Evolutionary conservation across 2,113 vertebrate species (phyloP), one percentile per base, ranked within the genome.

Genomic region (Chunga burmeisteri): DNA sequence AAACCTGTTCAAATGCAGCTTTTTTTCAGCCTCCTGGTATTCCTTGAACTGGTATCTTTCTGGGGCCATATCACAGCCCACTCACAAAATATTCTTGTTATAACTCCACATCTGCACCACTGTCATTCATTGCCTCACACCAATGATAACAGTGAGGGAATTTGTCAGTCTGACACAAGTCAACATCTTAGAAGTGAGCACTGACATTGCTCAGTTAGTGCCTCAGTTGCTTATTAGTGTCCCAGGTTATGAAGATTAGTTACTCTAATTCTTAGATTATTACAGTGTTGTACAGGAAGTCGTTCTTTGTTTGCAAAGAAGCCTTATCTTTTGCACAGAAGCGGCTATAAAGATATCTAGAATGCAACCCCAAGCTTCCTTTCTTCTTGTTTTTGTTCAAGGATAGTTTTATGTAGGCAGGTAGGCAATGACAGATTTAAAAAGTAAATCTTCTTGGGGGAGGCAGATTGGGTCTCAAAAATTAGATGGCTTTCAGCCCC

Each of bases 91-190:
- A 53, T 2, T 34, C 10, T 0, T 15, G 9, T 49, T 29, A 4
- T 26, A 32, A 10, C 13, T 29, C 19, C 0, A 4, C 44, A 5
- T 42, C 44, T 2, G 1, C 23, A 10, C 16, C 27, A 14, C 68
- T 52, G 36, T 49, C 42, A 7, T 59, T 58, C 36, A 6, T 86
- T 77, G n/a, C 30, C 25, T 67, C 30, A 30, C 44, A 30, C 12
- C n/a, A 17, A 9, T 19, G 16, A 8, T 29, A 13, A n/a, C 20
- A 25, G 40, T 16, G 29, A 44, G 38, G 46, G 27, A n/a, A 73
- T 74, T 74, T 38, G 26, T 13, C 65, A 12, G 38, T 46, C 27
- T 34, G 38, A 30, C 50, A 53, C 36, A 23, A 61, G 46, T 5
- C 19, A 38, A 27, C 19, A 6, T 18, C 23, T 56, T 8, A 49